Conservation (phyloP, 2,113 vertebrate genomes). For the Gambusia affinis region DNA sequence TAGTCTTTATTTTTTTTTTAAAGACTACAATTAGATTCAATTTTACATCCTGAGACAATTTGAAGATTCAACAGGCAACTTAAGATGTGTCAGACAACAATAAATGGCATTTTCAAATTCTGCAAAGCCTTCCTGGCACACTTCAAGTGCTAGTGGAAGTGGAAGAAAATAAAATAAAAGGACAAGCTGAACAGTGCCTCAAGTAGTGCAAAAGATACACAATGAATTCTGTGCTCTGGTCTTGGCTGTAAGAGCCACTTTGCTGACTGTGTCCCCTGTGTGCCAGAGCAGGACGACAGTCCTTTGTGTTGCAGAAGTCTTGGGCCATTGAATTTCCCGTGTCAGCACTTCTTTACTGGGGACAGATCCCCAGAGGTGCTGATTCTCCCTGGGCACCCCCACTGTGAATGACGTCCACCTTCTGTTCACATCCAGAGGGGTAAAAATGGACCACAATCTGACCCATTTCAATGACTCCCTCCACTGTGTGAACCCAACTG, state of each 20-base stretch:
- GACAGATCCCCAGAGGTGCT: constrained; percentile 77
- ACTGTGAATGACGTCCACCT: constrained; percentile 78
- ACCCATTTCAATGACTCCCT: constrained; percentile 78
- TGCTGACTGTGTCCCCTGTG: constrained; percentile 77
- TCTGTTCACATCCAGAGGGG: constrained; percentile 75
- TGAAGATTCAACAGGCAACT: constrained; percentile 61
- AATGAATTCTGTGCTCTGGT: constrained; percentile 35
- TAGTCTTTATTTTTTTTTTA: constrained; percentile 15
- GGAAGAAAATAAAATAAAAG: constrained; percentile 37
- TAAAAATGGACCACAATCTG: constrained; percentile 74
- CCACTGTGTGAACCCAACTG: constrained; percentile 47
- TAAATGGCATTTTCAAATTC: constrained; percentile 47
- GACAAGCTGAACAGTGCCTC: constrained; percentile 41
- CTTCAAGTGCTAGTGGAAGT: constrained; percentile 58
- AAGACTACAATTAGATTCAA: constrained; percentile 25
- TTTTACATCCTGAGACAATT: constrained; percentile 50
- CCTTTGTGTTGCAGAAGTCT: constrained; percentile 75
- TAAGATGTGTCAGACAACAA: constrained; percentile 70
- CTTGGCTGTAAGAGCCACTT: constrained; percentile 74
- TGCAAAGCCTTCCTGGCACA: constrained; percentile 61
- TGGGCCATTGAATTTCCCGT: constrained; percentile 77
- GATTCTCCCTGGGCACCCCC: constrained; percentile 64
- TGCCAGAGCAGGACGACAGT: constrained; percentile 72
- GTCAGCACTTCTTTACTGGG: constrained; percentile 80
- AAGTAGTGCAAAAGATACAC: constrained; percentile 63